Conservation (phyloP, 2,113 vertebrate genomes). For the Silurus glanis region DNA sequence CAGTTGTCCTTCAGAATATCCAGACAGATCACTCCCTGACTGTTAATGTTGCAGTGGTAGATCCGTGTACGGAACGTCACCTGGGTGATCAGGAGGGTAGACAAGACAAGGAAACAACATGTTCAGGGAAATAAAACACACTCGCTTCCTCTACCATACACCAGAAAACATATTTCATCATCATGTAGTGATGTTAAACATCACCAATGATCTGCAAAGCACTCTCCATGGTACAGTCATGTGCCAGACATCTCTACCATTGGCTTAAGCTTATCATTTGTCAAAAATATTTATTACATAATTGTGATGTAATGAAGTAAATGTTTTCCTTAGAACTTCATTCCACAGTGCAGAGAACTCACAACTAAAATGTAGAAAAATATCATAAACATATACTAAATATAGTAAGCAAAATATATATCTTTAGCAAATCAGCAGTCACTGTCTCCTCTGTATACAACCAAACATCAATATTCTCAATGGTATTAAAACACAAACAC, state of each 20-base stretch:
- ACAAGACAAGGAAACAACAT: not conserved
- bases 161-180: not conserved
- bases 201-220: not conserved
- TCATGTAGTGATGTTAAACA: not conserved
- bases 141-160: not conserved
- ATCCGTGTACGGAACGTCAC: constrained; percentile 91
- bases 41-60: constrained; percentile 95
- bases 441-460: not conserved
- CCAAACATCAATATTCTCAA: not conserved
- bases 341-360: no score
- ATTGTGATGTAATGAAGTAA: no score
- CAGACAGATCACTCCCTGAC: constrained; percentile 93
- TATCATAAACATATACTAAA: no score
- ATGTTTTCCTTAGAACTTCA: no score
- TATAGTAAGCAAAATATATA: no score
- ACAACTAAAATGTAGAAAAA: no score
- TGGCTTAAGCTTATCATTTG: not conserved
- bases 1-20: constrained; percentile 94
- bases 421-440: not conserved
- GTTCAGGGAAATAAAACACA: not conserved
- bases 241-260: not conserved
- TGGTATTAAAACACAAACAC: not conserved
- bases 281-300: no score
- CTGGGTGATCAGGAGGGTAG: constrained; percentile 58
- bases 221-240: not conserved